Conservation (phyloP, 2,113 vertebrate species). For the Coptodon rendalli region DNA sequence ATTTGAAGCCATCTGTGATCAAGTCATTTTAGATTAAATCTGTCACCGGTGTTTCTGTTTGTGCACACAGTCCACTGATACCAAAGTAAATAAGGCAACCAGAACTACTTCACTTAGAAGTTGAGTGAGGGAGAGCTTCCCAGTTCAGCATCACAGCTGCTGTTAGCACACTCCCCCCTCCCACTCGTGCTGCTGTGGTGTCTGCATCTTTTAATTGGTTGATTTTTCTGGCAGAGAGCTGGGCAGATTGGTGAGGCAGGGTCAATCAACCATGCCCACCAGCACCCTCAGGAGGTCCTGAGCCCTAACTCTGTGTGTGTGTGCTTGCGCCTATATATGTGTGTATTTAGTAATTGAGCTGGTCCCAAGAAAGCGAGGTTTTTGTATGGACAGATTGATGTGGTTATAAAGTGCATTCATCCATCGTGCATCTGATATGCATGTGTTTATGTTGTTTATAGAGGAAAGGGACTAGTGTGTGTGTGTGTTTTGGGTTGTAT, state of each 20-base stretch:
- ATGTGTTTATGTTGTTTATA: slow-evolving; percentile 10
- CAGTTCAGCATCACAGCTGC: neutral
- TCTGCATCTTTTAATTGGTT: slow-evolving; percentile 64
- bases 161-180: neutral
- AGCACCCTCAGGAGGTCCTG: slow-evolving; percentile 37
- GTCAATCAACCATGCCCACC: slow-evolving; percentile 60
- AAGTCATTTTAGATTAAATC: neutral
- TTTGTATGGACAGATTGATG: slow-evolving; percentile 21
- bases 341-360: slow-evolving; percentile 9
- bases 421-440: slow-evolving; percentile 31
- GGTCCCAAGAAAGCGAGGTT: neutral
- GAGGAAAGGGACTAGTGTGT: neutral
- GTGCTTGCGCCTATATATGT: neutral
- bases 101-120: neutral
- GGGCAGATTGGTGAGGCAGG: slow-evolving; percentile 54
- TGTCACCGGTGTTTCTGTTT: neutral
- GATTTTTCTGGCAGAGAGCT: slow-evolving; percentile 62
- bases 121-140: neutral
- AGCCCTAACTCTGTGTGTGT: neutral
- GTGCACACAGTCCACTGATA: neutral
- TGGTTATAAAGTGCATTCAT: slow-evolving; percentile 26
- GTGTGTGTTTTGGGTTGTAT: neutral
- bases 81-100: neutral
- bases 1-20: neutral
- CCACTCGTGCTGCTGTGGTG: neutral